Base-by-base conservation (phyloP, 2,113 vertebrate species). In the Capra hircus region DNA sequence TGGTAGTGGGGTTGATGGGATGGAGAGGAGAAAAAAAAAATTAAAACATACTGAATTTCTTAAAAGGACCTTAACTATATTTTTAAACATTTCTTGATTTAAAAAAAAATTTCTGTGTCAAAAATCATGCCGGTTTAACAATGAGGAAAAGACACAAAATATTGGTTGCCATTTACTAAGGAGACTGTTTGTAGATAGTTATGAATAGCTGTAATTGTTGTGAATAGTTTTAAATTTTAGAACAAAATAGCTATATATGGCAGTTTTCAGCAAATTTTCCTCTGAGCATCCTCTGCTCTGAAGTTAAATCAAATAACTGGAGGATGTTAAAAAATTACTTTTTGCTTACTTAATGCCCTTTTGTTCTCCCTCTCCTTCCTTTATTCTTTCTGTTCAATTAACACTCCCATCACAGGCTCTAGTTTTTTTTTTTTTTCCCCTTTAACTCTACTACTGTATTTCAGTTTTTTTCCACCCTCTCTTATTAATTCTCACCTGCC, bases 241-340 rank as follows among this genome's bases (percentile, higher is more conserved):
- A 98, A 87, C 91, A 43, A 83, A 96, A 96, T 96, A 96, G 95
- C 98, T 98, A 52, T 98, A 86, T 95, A 78, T 97, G 96, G 95
- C 90, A 50, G 97, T 93, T 98, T 81, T 96, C 97, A 97, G 96
- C 94, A 97, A 59, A 43, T 84, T 96, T 98, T 95, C 97, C 93
- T 95, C 30, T 40, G 8, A 92, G 95, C 82, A 91, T 97, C 98
- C 97, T 98, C 97, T 98, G 90, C 36, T 28, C 88, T 83, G 98
- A 98, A 98, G 97, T 98, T 98, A 98, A 60, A 97, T 98, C 98
- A 98, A 85, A 97, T 98, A 96, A 97, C 98, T 88, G 97, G 94
- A 98, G 98, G 97, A 98, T 97, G 96, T 98, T 97, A 92, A 74
- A 85, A 93, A 95, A 52, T 97, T 97, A 82, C 55, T 64, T 96